Percentiles rank a stretch among this genome's conserved stretches.
phyloP scores from a whole-genome alignment of 1,140 invertebrate genomes.

The Zaprionus tsacasi region DNA sequence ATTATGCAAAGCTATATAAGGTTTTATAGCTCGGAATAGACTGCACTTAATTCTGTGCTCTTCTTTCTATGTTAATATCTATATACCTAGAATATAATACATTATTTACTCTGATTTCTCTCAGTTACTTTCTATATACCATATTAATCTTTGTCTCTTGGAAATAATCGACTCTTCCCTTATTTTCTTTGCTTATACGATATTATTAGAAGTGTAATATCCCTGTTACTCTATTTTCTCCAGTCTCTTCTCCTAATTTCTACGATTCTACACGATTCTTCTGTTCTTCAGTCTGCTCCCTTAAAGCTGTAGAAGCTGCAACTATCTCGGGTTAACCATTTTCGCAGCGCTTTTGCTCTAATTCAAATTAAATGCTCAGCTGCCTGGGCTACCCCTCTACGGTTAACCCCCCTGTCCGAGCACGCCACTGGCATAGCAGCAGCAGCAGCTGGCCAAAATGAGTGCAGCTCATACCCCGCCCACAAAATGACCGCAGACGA shows the following conservation, averaged over 20 bases:
- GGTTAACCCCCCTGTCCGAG: background rate
- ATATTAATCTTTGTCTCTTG: too few species aligned
- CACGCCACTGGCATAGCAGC: background rate
- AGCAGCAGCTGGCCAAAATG: slow-evolving; percentile 1
- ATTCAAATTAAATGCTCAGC: background rate
- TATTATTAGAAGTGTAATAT: background rate
- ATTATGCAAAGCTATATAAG: too few species aligned
- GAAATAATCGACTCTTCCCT: background rate
- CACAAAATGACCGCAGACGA: slow-evolving; percentile 31
- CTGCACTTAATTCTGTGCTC: too few species aligned
- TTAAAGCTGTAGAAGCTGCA: too few species aligned
- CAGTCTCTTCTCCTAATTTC: background rate
- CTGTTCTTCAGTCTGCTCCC: too few species aligned
- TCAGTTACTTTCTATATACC: too few species aligned
- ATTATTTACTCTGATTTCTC: too few species aligned
- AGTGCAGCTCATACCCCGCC: slow-evolving; percentile 6
- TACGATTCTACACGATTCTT: too few species aligned
- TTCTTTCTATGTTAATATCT: too few species aligned
- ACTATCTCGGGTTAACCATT: background rate
- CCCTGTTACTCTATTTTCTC: too few species aligned
- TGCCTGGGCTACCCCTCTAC: background rate
- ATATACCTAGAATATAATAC: too few species aligned
- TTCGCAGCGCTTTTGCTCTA: background rate
- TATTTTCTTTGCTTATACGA: background rate
- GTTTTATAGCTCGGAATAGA: too few species aligned